Base-by-base conservation (phyloP, 2,888 invertebrate species). In the Ypsolopha sequella region DNA sequence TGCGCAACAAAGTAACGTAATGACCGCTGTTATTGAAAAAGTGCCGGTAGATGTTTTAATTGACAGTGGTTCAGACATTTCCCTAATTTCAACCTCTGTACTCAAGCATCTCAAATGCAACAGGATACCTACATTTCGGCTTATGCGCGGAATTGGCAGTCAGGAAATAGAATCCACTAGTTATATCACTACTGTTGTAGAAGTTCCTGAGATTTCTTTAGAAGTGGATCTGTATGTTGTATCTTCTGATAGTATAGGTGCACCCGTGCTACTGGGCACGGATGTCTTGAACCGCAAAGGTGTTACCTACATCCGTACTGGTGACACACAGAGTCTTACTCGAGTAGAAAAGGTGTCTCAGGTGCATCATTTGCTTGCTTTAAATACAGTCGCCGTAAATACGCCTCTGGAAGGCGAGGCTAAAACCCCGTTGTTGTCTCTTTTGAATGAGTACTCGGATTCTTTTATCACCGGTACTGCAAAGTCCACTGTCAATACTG, bases 171-270 rank as follows among this genome's bases (percentile, higher is more conserved):
- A 55, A 7, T 54, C 55, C 6, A 58, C 54, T 4, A 53, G 47
- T 7, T 60, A 50, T 36, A 53, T 60, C 0, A 61, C 54, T 0
- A 14, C 55, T 0, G 41, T 51, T 0, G 35, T 62, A 2, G 60
- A 62, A 38, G 56, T 64, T 36, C 13, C 46, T 8, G 56, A 58
- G 7, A 33, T 62, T 2, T 53, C 58, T 4, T 8, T 62, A 6
- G 62, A 61, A 38, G 55, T 56, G 6, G 61, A 63, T 39, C 56
- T 64, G 8, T 41, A 53, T n/a, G 51, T 62, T 2, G 62, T 61
- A 0, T 51, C 59, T 0, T 1, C 48, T 0, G 10, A 38, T 7
- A 56, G 50, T 44, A 62, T 61, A n/a, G 52, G 35, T 7, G 49
- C 53, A 1, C 58, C 60, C 0, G 41, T 64, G 0, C 45, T 62